Base-by-base conservation (phyloP, 2,888 invertebrate species). In the Drepanosiphum platanoidis region DNA sequence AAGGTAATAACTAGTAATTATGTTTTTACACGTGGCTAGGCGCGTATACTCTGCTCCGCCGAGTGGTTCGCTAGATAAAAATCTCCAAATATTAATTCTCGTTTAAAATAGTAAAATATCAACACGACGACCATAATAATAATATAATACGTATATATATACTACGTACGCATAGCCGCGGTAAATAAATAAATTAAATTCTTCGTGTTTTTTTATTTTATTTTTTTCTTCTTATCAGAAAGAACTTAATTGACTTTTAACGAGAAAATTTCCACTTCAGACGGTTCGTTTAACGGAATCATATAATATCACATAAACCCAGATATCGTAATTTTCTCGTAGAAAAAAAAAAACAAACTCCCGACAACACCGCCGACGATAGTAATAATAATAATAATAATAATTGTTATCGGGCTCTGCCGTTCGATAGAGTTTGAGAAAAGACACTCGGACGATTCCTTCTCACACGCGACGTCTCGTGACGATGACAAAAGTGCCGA, bases 21-120 rank as follows among this genome's bases (percentile, higher is more conserved):
- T 36, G 58, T 75, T 58, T 75, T 58, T 75, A 36, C 58, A 75
- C 58, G 75, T 75, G 58, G n/a, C 58, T 75, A 15, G 46, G 22
- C 11, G 32, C 30, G 9, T 74, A 22, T 74, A 22, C 46, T 46
- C 18, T 18, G 1, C 52, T 52, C 52, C 22, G 52, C 1, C 3
- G 15, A 4, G 52, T 22, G 15, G 52, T 18, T 52, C 3, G 15
- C 18, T 52, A 18, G 52, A 18, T 18, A 52, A 18, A 52, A 52
- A 52, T 52, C 22, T 18, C 18, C 52, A 52, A 22, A 22, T 52
- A 52, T 52, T 15, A 52, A 3, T 52, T 18, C 4, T 18, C 18
- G 52, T 52, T 52, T 52, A 18, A 0, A 30, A 13, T 30, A n/a
- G n/a, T n/a, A n/a, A n/a, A n/a, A n/a, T n/a, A n/a, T n/a, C n/a